phyloP scores from a whole-genome alignment of 2,797 vertebrate species.

The Microctenopoma lineatum region DNA sequence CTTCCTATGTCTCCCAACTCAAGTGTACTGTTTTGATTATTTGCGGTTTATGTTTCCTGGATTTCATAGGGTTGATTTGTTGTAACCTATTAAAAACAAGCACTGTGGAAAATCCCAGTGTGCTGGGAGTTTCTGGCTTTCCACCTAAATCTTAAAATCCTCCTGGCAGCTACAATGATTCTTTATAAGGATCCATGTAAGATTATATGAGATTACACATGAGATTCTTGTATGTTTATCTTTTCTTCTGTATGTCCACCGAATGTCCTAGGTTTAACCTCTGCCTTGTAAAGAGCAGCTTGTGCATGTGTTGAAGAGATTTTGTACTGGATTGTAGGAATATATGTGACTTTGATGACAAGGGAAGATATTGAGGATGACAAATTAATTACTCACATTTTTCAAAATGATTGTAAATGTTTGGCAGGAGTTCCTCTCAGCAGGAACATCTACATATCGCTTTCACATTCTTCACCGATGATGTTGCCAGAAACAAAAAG shows the following conservation, averaged over 20 bases:
- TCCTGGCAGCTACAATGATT: too few relatives aligned
- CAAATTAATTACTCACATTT: not conserved
- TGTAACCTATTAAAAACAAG: too few relatives aligned
- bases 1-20: too few relatives aligned
- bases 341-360: slow-evolving; percentile 1
- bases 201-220: too few relatives aligned
- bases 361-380: not conserved
- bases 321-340: not conserved
- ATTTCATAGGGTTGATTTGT: too few relatives aligned
- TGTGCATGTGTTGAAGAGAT: not conserved
- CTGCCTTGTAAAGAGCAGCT: not conserved
- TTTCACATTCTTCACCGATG: slow-evolving; percentile 9
- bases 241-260: not conserved
- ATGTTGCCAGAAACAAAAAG: slow-evolving; percentile 30
- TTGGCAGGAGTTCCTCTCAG: slow-evolving; percentile 14
- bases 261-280: not conserved
- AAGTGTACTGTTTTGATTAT: too few relatives aligned
- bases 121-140: too few relatives aligned
- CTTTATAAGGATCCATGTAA: too few relatives aligned
- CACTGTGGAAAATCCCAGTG: too few relatives aligned
- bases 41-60: too few relatives aligned
- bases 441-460: not conserved
- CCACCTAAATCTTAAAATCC: too few relatives aligned
- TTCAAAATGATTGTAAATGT: slow-evolving; percentile 11
- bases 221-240: too few relatives aligned